Base-by-base conservation (phyloP, 2,113 vertebrate genomes). In the Rhodinocichla rosea region DNA sequence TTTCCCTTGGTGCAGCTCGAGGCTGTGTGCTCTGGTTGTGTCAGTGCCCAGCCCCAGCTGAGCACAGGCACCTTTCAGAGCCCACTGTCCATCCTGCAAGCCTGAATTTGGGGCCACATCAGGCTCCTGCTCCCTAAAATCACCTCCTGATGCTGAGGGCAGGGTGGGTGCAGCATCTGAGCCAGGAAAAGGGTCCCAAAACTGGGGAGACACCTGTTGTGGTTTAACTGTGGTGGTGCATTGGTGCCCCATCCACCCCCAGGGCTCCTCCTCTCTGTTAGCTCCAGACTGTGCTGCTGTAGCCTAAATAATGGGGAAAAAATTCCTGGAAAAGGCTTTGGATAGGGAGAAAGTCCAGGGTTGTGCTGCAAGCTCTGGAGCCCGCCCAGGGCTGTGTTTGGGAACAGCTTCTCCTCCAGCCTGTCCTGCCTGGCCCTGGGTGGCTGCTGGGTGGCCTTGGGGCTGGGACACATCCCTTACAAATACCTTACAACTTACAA, bases 121-220 rank as follows among this genome's bases (percentile, higher is more conserved):
- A 27, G 27, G 17, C 32, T 92, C 21, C 12, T 7, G 15, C 18
- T 32, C 27, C 59, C 33, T 13, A 5, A 20, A 73, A 30, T 9
- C 6, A 20, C 4, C 2, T 40, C 56, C 69, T 53, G 42, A 3
- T 3, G 2, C 74, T 14, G 9, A 56, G 33, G 37, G 15, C 1
- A 5, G 45, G 14, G 50, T 47, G 59, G 55, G 1, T n/a, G n/a
- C 49, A 47, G 20, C 23, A 1, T 20, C 62, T 1, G 0, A 6
- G 7, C 2, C 3, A 3, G 65, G n/a, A 56, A n/a, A 42, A 56
- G 42, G 2, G 7, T 73, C 57, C 77, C 53, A 13, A 42, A 75
- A 8, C 20, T 0, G 4, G n/a, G 49, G 28, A 65, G 59, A 22
- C 15, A 21, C 8, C 59, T 47, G 39, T 6, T 42, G 44, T 63